phyloP scores from a whole-genome alignment of 2,113 vertebrate genomes.

The Gavia stellata region DNA sequence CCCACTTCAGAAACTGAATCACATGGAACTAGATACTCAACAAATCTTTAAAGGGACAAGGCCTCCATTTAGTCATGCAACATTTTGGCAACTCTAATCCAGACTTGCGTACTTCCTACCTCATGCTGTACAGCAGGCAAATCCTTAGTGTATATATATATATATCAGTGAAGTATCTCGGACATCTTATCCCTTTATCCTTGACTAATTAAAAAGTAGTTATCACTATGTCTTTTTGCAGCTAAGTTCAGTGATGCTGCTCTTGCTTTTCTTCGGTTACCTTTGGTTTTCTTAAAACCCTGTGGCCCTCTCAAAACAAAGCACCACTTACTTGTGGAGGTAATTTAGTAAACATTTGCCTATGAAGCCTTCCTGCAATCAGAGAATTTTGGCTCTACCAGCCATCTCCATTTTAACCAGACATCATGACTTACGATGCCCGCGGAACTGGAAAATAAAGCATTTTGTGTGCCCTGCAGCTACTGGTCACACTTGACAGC shows the following conservation, averaged over 20 bases:
- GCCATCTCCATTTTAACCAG: neutral
- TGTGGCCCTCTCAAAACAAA: neutral
- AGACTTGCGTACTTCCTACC: neutral
- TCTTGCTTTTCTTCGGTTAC: neutral
- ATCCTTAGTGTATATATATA: neutral
- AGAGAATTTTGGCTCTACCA: neutral
- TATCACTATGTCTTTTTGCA: neutral
- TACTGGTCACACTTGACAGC: neutral
- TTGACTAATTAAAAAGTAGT: neutral
- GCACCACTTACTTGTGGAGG: neutral
- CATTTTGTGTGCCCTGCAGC: neutral
- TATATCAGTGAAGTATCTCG: neutral
- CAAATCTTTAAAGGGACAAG: neutral
- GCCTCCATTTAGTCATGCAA: neutral
- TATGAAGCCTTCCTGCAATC: neutral
- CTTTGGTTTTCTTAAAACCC: neutral
- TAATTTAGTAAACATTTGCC: neutral
- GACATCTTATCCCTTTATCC: neutral
- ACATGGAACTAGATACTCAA: neutral
- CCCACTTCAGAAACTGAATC: neutral
- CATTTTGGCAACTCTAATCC: neutral
- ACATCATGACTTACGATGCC: neutral
- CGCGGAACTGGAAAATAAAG: neutral
- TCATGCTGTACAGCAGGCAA: neutral
- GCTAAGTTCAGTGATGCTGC: neutral